Conservation (phyloP, 2,113 vertebrate species). For the Cairina moschata region DNA sequence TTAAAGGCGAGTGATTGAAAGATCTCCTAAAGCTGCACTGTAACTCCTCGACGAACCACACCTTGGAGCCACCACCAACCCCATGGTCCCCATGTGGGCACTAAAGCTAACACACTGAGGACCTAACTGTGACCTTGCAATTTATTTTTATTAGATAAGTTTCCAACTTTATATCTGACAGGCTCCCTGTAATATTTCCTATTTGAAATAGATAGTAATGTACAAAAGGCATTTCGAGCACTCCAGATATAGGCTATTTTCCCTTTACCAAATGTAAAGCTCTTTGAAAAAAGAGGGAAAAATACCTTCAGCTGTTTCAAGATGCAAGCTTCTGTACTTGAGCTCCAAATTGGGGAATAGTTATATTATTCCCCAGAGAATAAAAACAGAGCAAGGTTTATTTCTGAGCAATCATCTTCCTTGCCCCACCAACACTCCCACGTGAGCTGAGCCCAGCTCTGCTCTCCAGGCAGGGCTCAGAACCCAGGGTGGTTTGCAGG, state of each 20-base stretch:
- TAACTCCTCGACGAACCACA: background rate
- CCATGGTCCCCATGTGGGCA: no score
- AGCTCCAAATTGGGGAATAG: background rate
- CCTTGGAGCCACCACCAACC: background rate
- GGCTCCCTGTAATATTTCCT: background rate
- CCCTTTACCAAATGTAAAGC: background rate
- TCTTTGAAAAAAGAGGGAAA: background rate
- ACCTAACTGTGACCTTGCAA: background rate
- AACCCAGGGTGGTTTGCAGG: background rate
- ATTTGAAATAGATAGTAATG: background rate
- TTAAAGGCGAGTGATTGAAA: background rate
- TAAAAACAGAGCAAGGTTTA: background rate
- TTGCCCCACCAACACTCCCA: background rate
- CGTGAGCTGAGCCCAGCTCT: rapidly evolving
- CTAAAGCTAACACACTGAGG: background rate
- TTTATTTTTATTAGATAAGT: background rate
- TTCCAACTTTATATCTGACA: background rate
- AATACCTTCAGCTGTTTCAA: background rate
- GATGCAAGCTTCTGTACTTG: no score
- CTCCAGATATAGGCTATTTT: background rate
- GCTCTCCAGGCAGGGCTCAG: background rate
- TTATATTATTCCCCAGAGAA: background rate
- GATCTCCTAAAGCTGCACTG: background rate
- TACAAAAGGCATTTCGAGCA: background rate
- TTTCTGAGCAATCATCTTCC: background rate